phyloP scores from a whole-genome alignment of 2,797 vertebrate genomes.

The Iguana delicatissima region DNA sequence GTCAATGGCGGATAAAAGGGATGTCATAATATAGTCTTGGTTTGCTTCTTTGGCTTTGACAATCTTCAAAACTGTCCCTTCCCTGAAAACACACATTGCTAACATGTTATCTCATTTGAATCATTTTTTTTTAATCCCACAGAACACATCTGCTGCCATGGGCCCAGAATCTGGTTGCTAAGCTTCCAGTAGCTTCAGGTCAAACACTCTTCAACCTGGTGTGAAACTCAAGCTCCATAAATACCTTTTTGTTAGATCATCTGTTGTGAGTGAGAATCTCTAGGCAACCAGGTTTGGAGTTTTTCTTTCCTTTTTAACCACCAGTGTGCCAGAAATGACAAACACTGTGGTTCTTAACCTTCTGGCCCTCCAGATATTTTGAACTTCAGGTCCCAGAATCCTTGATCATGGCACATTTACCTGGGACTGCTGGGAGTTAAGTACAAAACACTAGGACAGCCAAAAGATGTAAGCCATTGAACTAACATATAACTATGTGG shows the following conservation, averaged over 20 bases:
- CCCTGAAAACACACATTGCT: background rate
- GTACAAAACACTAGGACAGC: too few species aligned
- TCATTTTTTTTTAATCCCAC: background rate
- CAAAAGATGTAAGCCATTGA: too few species aligned
- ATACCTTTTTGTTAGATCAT: background rate
- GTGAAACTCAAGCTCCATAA: background rate
- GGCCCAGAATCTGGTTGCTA: background rate
- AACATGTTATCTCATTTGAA: background rate
- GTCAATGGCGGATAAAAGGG: slow-evolving; percentile 34
- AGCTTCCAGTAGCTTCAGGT: background rate
- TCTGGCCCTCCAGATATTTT: too few species aligned
- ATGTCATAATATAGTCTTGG: slow-evolving; percentile 48
- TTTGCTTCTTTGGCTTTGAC: background rate
- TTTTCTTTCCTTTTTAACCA: too few species aligned
- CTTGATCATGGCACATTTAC: too few species aligned
- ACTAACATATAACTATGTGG: too few species aligned
- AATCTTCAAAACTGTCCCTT: slow-evolving; percentile 1
- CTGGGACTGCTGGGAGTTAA: too few species aligned
- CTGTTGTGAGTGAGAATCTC: background rate
- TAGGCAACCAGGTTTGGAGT: background rate
- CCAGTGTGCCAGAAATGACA: background rate
- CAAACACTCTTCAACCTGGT: background rate
- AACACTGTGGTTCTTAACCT: background rate
- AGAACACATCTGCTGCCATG: background rate
- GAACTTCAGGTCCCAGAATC: too few species aligned